Conservation (phyloP, 2,888 invertebrate species). For the Aspidapion aeneum region DNA sequence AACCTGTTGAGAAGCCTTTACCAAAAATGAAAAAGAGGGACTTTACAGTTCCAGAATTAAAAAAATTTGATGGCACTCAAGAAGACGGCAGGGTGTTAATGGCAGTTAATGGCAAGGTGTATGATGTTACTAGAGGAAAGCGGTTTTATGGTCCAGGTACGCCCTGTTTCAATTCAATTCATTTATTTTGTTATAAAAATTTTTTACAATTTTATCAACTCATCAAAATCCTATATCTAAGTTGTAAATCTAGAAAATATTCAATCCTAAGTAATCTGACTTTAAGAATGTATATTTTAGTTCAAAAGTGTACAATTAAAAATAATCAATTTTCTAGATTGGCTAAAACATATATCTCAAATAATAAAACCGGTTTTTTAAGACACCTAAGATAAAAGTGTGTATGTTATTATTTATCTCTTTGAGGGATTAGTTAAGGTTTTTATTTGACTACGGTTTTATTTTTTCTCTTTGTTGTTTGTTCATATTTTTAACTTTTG, state of each 20-base stretch:
- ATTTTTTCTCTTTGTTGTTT: too few species aligned
- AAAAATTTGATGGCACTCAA: slow-evolving; percentile 81
- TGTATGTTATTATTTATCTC: too few species aligned
- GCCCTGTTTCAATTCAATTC: not conserved
- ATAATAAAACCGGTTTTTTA: too few species aligned
- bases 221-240: too few species aligned
- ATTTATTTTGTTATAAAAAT: not conserved
- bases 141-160: slow-evolving; percentile 93
- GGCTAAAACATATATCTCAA: too few species aligned
- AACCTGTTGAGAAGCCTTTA: slow-evolving; percentile 45
- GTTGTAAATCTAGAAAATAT: too few species aligned
- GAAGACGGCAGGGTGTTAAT: slow-evolving; percentile 85
- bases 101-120: slow-evolving; percentile 92
- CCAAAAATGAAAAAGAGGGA: slow-evolving; percentile 86
- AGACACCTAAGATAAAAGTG: too few species aligned
- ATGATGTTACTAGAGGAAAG: slow-evolving; percentile 89
- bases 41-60: slow-evolving; percentile 84
- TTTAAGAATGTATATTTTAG: not conserved
- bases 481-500: too few species aligned
- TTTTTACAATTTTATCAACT: not conserved
- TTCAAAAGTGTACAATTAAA: too few species aligned
- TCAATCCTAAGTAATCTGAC: not conserved
- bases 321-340: too few species aligned
- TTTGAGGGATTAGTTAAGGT: too few species aligned
- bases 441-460: too few species aligned